These are phyloP conservation scores for Dipus sagitta DNA, from an alignment of 2,797 vertebrate species.

Conservation along the genomic window DNA sequence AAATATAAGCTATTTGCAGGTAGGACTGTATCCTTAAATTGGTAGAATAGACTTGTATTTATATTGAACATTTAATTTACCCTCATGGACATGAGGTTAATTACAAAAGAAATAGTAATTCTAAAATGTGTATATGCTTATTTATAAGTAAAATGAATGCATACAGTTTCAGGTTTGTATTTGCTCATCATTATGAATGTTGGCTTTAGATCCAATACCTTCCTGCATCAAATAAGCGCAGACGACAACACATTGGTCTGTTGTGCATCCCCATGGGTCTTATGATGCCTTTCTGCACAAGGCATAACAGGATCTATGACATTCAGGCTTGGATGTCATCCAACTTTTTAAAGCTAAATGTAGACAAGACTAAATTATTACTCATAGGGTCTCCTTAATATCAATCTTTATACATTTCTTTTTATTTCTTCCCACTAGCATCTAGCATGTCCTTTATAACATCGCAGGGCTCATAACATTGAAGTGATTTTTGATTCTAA, in stretches of 20 bases:
- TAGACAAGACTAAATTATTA: slow-evolving; percentile 65
- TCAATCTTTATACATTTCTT: slow-evolving; percentile 62
- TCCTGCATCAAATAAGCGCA: slow-evolving; percentile 70
- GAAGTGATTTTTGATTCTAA: slow-evolving; percentile 73
- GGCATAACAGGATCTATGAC: slow-evolving; percentile 64
- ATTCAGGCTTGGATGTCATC: slow-evolving; percentile 67
- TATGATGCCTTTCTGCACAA: slow-evolving; percentile 71
- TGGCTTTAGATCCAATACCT: slow-evolving; percentile 55
- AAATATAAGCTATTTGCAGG: slow-evolving; percentile 68
- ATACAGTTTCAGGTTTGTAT: slow-evolving; percentile 39
- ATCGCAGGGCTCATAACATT: slow-evolving; percentile 70
- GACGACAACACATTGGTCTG: slow-evolving; percentile 70
- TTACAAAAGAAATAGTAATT: slow-evolving; percentile 29
- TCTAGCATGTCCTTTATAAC: slow-evolving; percentile 23
- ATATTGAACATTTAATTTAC: not conserved
- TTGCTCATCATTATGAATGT: slow-evolving; percentile 61
- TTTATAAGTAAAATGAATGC: slow-evolving; percentile 41
- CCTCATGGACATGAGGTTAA: not conserved
- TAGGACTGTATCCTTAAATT: slow-evolving; percentile 40
- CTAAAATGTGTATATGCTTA: not conserved
- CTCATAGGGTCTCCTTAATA: slow-evolving; percentile 59
- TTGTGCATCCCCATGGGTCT: slow-evolving; percentile 55
- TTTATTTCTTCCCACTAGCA: slow-evolving; percentile 74
- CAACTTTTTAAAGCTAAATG: slow-evolving; percentile 63
- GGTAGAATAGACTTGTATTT: slow-evolving; percentile 5